Evolutionary conservation across 2,113 vertebrate species (phyloP).

Genomic region (Sturnus vulgaris): DNA sequence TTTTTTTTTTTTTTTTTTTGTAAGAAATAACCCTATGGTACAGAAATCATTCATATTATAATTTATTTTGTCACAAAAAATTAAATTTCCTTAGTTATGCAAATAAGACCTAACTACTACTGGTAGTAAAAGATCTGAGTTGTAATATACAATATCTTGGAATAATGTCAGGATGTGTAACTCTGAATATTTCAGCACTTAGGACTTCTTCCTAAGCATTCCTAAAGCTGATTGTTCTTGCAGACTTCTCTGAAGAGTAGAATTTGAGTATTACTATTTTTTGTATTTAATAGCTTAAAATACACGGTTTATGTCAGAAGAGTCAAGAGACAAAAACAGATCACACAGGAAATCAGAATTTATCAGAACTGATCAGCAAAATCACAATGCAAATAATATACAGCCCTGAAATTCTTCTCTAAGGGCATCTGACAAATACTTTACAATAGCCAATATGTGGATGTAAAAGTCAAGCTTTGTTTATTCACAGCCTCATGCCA

Average conservation of each 20-base stretch:
- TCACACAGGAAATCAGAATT: not conserved
- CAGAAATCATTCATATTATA: constrained; percentile 33
- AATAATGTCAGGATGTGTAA: not conserved
- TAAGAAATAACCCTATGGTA: not conserved
- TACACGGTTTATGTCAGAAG: not conserved
- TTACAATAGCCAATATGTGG: not conserved
- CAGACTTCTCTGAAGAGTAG: not conserved
- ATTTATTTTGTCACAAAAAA: not conserved
- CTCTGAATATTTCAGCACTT: constrained; percentile 41
- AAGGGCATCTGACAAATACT: not conserved
- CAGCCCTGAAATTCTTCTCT: not conserved
- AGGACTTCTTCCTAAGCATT: not conserved
- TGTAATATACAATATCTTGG: constrained; percentile 37
- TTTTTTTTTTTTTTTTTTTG: not conserved
- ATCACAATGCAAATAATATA: not conserved
- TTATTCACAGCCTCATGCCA: rapidly evolving
- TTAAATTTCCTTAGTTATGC: not conserved
- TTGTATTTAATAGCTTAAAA: not conserved
- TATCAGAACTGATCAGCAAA: not conserved
- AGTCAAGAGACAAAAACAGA: not conserved
- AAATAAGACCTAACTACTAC: constrained; percentile 38
- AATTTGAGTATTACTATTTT: not conserved
- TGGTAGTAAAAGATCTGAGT: constrained; percentile 6
- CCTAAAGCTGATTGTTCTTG: not conserved
- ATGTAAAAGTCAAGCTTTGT: not conserved